A percentile compares a stretch with the other conserved stretches of the same genome.
phyloP scores from a whole-genome alignment of 2,888 invertebrate species.

The Chalcis sispes region DNA sequence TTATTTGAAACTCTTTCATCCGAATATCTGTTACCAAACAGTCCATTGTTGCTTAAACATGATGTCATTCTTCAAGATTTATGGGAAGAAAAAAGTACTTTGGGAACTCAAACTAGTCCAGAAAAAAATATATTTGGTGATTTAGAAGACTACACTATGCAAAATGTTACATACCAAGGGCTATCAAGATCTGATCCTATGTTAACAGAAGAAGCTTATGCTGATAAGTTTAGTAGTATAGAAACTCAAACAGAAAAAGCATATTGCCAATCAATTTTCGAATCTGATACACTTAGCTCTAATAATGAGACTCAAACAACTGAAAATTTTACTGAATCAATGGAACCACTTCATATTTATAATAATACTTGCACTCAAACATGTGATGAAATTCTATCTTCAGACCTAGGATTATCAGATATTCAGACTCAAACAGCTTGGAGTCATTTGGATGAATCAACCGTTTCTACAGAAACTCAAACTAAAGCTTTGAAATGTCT shows the following conservation, averaged over 20 bases:
- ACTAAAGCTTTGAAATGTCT: conserved; percentile 72
- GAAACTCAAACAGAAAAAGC: conserved; percentile 74
- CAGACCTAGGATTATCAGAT: conserved; percentile 79
- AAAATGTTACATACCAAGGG: conserved; percentile 62
- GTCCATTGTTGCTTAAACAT: conserved; percentile 69
- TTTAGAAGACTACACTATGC: conserved; percentile 67
- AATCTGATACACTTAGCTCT: conserved; percentile 74
- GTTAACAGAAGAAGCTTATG: conserved; percentile 68
- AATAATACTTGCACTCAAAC: conserved; percentile 78
- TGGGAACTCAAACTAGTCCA: conserved; percentile 74
- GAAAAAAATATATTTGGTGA: conserved; percentile 70
- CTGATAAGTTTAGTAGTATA: conserved; percentile 69
- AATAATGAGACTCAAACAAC: conserved; percentile 82
- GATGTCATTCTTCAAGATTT: conserved; percentile 71
- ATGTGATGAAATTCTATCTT: conserved; percentile 78
- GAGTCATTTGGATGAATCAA: conserved; percentile 78
- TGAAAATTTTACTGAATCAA: conserved; percentile 71
- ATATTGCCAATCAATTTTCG: conserved; percentile 68
- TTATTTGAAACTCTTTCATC: conserved; percentile 63
- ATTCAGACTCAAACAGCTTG: conserved; percentile 83
- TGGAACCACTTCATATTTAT: conserved; percentile 74
- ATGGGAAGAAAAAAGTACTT: conserved; percentile 73
- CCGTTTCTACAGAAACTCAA: conserved; percentile 81
- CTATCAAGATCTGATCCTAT: conserved; percentile 71
- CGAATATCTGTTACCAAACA: conserved; percentile 68